Percentiles rank a stretch among this genome's conserved stretches.
These are phyloP conservation scores for Callyntrura guangdongensis DNA, from an alignment of 2,888 invertebrate species.

Conservation along the genomic window DNA sequence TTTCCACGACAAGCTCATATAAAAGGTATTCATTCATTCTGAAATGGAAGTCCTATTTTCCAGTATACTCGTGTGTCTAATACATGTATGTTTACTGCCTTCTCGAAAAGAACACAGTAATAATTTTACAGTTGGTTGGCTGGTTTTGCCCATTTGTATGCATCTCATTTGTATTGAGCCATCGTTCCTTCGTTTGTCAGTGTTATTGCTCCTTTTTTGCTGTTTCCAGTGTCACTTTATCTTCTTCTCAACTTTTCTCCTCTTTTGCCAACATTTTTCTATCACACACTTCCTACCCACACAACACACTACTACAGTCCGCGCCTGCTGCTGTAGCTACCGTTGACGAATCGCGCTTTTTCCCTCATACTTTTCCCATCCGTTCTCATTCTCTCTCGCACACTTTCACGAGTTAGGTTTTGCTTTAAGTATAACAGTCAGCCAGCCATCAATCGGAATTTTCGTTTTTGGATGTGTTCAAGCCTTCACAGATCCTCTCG, in stretches of 20 bases:
- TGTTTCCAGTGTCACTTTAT: constrained; percentile 62
- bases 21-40: neutral
- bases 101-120: constrained; percentile 50
- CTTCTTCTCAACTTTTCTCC: constrained; percentile 53
- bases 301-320: neutral
- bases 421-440: constrained; percentile 29
- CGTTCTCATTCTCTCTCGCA: constrained; percentile 1
- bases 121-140: constrained; percentile 66
- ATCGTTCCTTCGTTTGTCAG: constrained; percentile 71
- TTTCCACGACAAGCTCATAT: neutral
- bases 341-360: constrained; percentile 48
- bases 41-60: neutral
- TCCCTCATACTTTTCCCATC: neutral
- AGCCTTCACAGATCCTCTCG: constrained; percentile 29
- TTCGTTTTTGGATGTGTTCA: constrained; percentile 46
- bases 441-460: constrained; percentile 72
- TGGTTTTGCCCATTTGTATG: constrained; percentile 64
- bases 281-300: neutral
- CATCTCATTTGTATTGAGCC: constrained; percentile 77
- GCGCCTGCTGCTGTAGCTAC: neutral
- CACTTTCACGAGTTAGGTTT: neutral
- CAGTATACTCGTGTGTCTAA: neutral
- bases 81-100: neutral
- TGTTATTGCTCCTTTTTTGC: constrained; percentile 67
- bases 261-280: constrained; percentile 28